phyloP scores from a whole-genome alignment of 2,113 vertebrate genomes.

The Delphinus delphis region DNA sequence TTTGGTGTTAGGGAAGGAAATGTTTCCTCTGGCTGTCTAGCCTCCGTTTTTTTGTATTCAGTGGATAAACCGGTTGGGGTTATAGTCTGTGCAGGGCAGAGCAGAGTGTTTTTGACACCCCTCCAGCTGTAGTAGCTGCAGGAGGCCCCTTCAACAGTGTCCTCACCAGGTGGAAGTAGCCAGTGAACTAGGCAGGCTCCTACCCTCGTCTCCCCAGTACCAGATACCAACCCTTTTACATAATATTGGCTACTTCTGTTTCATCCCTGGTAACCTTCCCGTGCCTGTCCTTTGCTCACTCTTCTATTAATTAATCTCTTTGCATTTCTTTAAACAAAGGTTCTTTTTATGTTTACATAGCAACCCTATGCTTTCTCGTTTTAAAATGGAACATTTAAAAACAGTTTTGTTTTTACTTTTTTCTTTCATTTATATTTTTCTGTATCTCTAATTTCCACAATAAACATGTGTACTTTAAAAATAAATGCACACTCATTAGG shows the following conservation, averaged over 20 bases:
- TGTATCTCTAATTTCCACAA: background rate
- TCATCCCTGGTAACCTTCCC: background rate
- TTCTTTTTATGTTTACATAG: background rate
- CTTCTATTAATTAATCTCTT: background rate
- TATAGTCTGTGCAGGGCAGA: background rate
- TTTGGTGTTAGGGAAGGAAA: background rate
- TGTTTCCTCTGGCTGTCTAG: background rate
- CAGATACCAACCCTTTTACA: background rate
- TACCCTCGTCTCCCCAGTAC: background rate
- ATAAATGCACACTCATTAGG: background rate
- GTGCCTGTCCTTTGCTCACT: background rate
- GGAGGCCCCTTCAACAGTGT: background rate
- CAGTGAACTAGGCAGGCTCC: background rate
- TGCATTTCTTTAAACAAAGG: background rate
- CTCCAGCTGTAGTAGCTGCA: background rate
- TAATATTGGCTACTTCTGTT: background rate
- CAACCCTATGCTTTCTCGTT: background rate
- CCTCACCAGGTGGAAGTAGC: background rate
- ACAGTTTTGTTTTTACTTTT: background rate
- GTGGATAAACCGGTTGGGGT: background rate
- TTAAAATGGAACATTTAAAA: background rate
- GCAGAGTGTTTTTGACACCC: background rate
- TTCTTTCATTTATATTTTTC: background rate
- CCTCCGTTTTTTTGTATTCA: background rate
- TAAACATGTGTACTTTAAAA: background rate